A percentile compares a stretch with the other conserved stretches of the same genome.
phyloP scores from a whole-genome alignment of 2,113 vertebrate species.

The Echinops telfairi region DNA sequence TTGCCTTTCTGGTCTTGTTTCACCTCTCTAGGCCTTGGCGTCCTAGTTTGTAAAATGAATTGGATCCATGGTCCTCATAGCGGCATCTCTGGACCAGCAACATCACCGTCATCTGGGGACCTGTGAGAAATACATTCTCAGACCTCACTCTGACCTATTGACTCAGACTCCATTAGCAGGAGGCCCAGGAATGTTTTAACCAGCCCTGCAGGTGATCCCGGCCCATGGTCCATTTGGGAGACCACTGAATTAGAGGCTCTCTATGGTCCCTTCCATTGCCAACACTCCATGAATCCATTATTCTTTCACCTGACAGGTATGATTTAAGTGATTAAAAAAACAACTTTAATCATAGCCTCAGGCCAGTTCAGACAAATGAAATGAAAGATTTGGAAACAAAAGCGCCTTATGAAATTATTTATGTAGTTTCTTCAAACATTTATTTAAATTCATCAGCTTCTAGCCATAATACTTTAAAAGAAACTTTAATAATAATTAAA shows the following conservation, averaged over 20 bases:
- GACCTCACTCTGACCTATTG: background rate
- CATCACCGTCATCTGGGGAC: background rate
- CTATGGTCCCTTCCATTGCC: slow-evolving; percentile 35
- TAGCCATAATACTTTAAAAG: slow-evolving; percentile 63
- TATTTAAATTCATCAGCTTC: slow-evolving; percentile 68
- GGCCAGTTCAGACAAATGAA: slow-evolving; percentile 5
- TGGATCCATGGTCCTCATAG: background rate
- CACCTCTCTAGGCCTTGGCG: background rate
- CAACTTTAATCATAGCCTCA: slow-evolving; percentile 36
- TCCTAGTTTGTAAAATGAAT: slow-evolving; percentile 21
- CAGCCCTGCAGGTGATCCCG: background rate
- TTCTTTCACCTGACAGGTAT: slow-evolving; percentile 56
- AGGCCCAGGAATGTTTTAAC: background rate
- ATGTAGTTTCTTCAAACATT: slow-evolving; percentile 59
- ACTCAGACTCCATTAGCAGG: background rate
- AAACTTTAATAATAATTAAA: slow-evolving; percentile 71
- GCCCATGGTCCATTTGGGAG: slow-evolving; percentile 48
- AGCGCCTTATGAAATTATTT: slow-evolving; percentile 57
- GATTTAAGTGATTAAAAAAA: slow-evolving; percentile 43
- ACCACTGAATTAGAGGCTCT: slow-evolving; percentile 40
- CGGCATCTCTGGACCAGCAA: background rate
- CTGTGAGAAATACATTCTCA: background rate
- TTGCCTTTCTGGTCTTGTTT: background rate
- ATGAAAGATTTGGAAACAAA: slow-evolving; percentile 15
- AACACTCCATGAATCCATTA: slow-evolving; percentile 42